phyloP scores from a whole-genome alignment of 2,888 invertebrate genomes.

The Nezara viridula region DNA sequence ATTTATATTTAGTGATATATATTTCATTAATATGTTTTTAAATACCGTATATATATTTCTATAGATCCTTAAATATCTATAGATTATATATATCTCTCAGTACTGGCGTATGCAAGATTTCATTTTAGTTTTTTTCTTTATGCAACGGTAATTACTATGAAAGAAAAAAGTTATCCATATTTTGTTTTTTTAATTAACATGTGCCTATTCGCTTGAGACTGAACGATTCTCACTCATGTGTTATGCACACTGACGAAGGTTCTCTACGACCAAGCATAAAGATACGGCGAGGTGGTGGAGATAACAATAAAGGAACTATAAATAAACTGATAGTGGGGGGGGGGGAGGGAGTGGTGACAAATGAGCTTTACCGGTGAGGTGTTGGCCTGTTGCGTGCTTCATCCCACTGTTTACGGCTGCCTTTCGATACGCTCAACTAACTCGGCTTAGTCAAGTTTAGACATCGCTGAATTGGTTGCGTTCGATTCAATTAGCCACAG shows the following conservation, averaged over 20 bases:
- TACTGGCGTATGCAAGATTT: too few relatives aligned
- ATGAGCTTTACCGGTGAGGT: slow-evolving; percentile 49
- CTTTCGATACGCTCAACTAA: not conserved
- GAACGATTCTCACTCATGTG: too few relatives aligned
- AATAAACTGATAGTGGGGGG: not conserved
- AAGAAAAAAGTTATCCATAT: too few relatives aligned
- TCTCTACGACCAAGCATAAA: not conserved
- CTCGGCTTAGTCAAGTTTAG: not conserved
- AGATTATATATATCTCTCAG: too few relatives aligned
- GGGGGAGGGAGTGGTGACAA: not conserved
- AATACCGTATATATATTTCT: too few relatives aligned
- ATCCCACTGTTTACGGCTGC: not conserved
- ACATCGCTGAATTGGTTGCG: not conserved
- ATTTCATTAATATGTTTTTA: too few relatives aligned
- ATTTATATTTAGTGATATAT: too few relatives aligned
- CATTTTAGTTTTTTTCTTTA: too few relatives aligned
- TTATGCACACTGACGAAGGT: not conserved
- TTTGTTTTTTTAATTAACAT: too few relatives aligned
- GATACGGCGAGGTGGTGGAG: not conserved
- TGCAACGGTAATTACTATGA: too few relatives aligned
- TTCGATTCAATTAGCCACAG: not conserved
- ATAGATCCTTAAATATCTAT: too few relatives aligned
- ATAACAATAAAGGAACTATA: not conserved
- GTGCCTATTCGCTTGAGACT: too few relatives aligned
- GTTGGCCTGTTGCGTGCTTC: slow-evolving; percentile 60